Evolutionary conservation across 2,797 vertebrate species (phyloP).

Genomic region (Acanthopagrus latus): DNA sequence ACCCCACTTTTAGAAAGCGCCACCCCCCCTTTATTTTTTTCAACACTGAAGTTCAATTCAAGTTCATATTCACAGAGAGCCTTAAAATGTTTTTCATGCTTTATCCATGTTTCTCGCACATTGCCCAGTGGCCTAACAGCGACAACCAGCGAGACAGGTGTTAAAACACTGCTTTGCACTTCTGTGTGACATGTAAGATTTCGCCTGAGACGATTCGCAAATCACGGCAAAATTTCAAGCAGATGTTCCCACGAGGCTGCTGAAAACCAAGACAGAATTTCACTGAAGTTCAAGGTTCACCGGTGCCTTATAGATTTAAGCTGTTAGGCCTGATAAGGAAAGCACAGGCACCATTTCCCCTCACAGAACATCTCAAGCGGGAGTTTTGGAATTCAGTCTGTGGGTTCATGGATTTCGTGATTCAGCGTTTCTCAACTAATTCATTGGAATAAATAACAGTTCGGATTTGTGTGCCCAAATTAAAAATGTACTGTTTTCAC

Average conservation of each 20-base stretch:
- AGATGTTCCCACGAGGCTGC: neutral
- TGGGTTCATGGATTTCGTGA: slow-evolving; percentile 1
- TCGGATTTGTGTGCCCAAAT: neutral
- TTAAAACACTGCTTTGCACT: slow-evolving; percentile 63
- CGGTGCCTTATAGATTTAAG: neutral
- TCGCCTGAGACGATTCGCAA: slow-evolving; percentile 31
- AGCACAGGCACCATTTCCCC: neutral
- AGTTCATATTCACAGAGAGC: slow-evolving; percentile 32
- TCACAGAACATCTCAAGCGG: neutral
- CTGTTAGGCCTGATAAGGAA: neutral
- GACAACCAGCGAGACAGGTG: slow-evolving; percentile 43
- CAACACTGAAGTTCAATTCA: slow-evolving; percentile 29
- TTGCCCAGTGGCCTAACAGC: slow-evolving; percentile 33
- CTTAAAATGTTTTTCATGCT: slow-evolving; percentile 62
- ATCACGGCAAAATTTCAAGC: slow-evolving; percentile 8
- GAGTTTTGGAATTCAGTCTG: neutral
- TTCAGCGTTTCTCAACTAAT: neutral
- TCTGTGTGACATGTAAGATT: slow-evolving; percentile 28
- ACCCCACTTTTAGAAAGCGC: slow-evolving; percentile 10
- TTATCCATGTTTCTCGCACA: slow-evolving; percentile 37
- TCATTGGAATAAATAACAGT: neutral
- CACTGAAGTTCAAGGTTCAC: neutral
- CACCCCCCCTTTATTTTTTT: slow-evolving; percentile 3
- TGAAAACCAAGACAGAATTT: neutral
- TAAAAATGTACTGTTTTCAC: slow-evolving; percentile 2